These are phyloP conservation scores for Tragulus kanchil DNA, from an alignment of 2,113 vertebrate species.

Conservation along the genomic window DNA sequence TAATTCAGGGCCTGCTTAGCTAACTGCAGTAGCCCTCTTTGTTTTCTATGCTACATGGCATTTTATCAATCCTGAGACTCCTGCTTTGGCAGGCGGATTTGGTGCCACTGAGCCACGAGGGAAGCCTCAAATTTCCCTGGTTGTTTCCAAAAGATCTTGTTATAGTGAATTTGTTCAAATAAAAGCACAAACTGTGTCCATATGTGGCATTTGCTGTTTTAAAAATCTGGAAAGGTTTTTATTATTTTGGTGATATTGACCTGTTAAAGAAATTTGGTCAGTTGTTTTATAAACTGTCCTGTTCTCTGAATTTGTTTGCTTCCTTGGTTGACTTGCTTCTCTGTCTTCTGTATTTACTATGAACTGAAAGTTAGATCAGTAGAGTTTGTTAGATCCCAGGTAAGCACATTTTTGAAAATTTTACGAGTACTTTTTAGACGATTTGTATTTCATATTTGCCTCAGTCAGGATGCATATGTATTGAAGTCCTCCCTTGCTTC, in stretches of 20 bases:
- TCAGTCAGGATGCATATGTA: neutral
- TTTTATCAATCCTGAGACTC: neutral
- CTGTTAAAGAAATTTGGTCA: neutral
- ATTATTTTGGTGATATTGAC: constrained; percentile 11
- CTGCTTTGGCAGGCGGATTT: neutral
- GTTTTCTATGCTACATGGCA: neutral
- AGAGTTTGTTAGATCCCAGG: constrained; percentile 19
- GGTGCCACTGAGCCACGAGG: neutral
- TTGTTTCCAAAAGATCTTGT: neutral
- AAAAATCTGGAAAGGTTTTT: neutral
- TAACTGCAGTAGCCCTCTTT: neutral
- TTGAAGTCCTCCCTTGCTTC: neutral
- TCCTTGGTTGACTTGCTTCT: neutral
- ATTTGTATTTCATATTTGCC: neutral
- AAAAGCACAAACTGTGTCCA: neutral
- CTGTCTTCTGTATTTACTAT: neutral
- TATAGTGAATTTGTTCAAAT: constrained; percentile 3
- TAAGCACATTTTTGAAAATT: constrained; percentile 11
- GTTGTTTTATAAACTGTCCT: constrained; percentile 22
- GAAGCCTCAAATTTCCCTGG: neutral
- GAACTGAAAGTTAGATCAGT: neutral
- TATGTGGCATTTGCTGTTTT: neutral
- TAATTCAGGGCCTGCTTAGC: neutral
- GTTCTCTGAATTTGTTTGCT: constrained; percentile 33
- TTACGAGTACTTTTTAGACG: neutral